Base-by-base conservation (phyloP, 64 coral and sea anemone species). In the Catalaphyllia jardinei region DNA sequence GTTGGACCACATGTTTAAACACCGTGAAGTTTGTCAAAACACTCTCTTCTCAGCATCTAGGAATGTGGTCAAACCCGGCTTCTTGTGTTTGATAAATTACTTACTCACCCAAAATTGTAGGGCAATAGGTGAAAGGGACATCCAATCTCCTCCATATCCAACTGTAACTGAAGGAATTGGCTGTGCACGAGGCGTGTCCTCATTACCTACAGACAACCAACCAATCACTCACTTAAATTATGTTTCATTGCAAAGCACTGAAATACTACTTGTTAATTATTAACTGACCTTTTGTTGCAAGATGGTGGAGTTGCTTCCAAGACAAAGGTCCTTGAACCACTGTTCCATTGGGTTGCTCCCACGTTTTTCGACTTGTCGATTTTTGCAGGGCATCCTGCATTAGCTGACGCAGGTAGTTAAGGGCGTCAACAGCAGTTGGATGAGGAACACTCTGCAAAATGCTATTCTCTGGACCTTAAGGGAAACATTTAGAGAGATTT, bases 331-430 rank as follows among this genome's bases (percentile, higher is more conserved):
- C 97, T 72, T 99, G 97, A 24, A 99, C 94, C 57, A 95, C 86
- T 28, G 97, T 95, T 10, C 95, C 95, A 79, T 97, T 93, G 5
- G 94, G 94, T 51, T 99, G 97, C 49, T 99, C 97, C 97, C 97
- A 99, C 0, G 97, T 99, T 69, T 99, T 99, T 72, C 94, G 75
- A 62, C 93, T 95, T 29, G 94, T 99, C 25, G 97, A 95, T 79
- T 93, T 99, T 60, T 99, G 97, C 30, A 99, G 83, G 14, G 97
- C 94, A 86, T 99, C 97, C 54, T 99, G 97, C 18, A 99, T 77
- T 22, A 99, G 79, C n/a, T 89, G 85, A 71, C 89, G 90, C 9
- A 99, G 71, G 74, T 72, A 76, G 29, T 93, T 89, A 0, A 97
- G 92, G 19, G 91, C 90, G 72, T 61, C 84, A 18, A 96, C 94